These are phyloP conservation scores for Rhagologus leucostigma DNA, from an alignment of 2,113 vertebrate genomes.

Conservation along the genomic window DNA sequence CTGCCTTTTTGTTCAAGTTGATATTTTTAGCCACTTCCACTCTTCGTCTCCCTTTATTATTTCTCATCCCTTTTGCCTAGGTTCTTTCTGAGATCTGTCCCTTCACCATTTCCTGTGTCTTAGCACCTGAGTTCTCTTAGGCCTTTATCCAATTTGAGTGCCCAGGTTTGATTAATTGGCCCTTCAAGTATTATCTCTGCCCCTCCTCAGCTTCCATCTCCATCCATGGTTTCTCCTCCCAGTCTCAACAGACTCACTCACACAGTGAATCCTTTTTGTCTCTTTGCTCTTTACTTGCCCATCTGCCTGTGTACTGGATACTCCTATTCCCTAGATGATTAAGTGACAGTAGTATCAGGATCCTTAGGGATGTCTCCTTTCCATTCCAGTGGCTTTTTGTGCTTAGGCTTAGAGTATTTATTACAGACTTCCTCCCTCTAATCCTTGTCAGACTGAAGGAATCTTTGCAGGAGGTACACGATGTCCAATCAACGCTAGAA, in stretches of 20 bases:
- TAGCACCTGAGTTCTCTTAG: neutral
- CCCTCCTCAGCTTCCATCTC: neutral
- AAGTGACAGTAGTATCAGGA: neutral
- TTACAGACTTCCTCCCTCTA: neutral
- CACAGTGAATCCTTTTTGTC: neutral
- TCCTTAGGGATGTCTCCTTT: neutral
- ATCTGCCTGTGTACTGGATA: neutral
- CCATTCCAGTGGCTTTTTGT: neutral
- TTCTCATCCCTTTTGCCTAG: neutral
- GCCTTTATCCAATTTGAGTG: neutral
- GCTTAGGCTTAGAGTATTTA: neutral
- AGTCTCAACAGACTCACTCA: neutral
- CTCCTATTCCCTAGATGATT: neutral
- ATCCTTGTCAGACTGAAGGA: neutral
- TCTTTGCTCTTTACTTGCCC: neutral
- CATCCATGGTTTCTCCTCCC: neutral
- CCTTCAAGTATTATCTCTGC: neutral
- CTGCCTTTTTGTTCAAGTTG: neutral
- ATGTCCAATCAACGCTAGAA: neutral
- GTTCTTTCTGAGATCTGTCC: neutral
- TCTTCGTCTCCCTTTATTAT: neutral
- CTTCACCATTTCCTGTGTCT: neutral
- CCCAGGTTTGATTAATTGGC: neutral
- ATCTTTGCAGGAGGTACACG: neutral
- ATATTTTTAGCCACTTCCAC: neutral